Evolutionary conservation across 2,888 invertebrate species (phyloP), one percentile per base, ranked within the genome.

Genomic region (Ophioninae sp.): DNA sequence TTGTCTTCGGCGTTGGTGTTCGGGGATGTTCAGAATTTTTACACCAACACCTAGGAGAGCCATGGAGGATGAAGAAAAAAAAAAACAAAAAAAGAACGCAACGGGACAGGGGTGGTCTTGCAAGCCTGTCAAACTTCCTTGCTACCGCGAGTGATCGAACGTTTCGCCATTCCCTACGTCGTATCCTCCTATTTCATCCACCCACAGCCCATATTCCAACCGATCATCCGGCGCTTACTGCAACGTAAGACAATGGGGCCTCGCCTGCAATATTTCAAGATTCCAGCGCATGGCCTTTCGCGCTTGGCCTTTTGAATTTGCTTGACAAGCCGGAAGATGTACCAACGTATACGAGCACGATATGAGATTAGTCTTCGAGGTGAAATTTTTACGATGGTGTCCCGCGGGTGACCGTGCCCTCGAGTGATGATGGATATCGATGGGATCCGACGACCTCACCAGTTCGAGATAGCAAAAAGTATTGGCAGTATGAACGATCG

Each of bases 11-110:
- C 20, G 51, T 20, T 59, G 75, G 81, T 68, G 63, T 76, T 79
- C 73, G 59, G 67, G 64, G 82, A 79, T 84, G 65, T 76, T 67
- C 68, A 79, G 84, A 84, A 84, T 84, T 84, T 82, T 84, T 82
- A 76, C 84, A 59, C 68, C 37, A 68, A 59, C 37, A 72, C 75
- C 56, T 59, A 2, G 61, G 68, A 82, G 73, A 10, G 30, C 30
- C 2, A 30, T 1, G 30, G 30, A 1, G 30, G 3, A 30, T 3
- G 30, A 30, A 30, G 39, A 68, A 69, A 51, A 65, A 59, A 68
- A 69, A 64, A n/a, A n/a, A n/a, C 76, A 41, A 44, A 68, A 69
- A 51, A 65, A 59, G 67, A 69, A 64, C 44, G 51, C 63, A n/a
- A 73, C 64, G 68, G 44, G 80, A 69, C 44, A 69, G 58, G 64